These are phyloP conservation scores for Mus minutoides DNA, from an alignment of 2,797 vertebrate genomes.

Conservation along the genomic window DNA sequence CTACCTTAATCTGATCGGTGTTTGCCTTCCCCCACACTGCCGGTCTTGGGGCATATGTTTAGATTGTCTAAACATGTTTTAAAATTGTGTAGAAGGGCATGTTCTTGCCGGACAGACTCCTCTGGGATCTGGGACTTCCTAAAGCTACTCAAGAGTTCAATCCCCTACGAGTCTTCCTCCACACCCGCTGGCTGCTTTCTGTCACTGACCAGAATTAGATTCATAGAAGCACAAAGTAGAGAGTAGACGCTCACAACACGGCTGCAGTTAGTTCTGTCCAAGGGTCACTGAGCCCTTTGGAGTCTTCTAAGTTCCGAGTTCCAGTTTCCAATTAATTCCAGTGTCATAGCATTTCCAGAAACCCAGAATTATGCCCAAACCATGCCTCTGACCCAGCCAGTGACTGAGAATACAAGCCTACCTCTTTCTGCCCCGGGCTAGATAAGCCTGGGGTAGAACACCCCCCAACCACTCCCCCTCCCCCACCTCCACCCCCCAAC, in stretches of 20 bases:
- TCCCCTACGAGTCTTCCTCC: background rate
- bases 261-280: background rate
- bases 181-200: background rate
- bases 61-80: constrained; percentile 1
- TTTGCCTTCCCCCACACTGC: background rate
- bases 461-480: no score
- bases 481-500: background rate
- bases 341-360: background rate
- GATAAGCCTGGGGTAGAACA: background rate
- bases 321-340: background rate
- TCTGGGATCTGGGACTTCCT: constrained; percentile 42
- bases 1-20: background rate
- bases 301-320: background rate
- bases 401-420: background rate
- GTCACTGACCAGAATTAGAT: background rate
- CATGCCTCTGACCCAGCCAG: background rate
- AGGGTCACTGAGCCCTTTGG: background rate
- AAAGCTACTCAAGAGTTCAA: background rate
- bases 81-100: background rate
- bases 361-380: background rate
- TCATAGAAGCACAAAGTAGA: background rate
- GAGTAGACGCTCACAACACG: background rate
- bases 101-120: background rate
- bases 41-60: background rate
- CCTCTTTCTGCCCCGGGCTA: background rate